Evolutionary conservation across 1,140 invertebrate species (phyloP).

Genomic region (Hylaeus anthracinus): DNA sequence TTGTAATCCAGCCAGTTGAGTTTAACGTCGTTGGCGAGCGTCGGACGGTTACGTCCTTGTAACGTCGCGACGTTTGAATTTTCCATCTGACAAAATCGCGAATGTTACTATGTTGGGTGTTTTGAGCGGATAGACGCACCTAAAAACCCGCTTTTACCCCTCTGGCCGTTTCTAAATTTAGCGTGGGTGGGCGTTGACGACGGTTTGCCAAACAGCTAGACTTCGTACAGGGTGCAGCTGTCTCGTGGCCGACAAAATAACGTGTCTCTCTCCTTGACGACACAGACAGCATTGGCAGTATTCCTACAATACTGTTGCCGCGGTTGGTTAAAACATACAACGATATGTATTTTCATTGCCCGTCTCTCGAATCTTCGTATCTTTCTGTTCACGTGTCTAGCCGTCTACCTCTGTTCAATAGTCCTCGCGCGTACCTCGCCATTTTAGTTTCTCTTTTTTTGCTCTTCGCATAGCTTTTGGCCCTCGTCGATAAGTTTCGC

Average conservation of each 20-base stretch:
- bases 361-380: conserved; percentile 2
- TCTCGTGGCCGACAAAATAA: conserved; percentile 58
- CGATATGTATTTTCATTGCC: conserved; percentile 16
- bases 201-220: conserved; percentile 71
- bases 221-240: conserved; percentile 67
- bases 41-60: background rate
- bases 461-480: conserved; percentile 31
- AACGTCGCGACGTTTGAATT: conserved; percentile 29
- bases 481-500: conserved; percentile 26
- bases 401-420: conserved; percentile 27
- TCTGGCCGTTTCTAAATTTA: conserved; percentile 74
- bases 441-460: conserved; percentile 17
- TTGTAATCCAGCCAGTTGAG: background rate
- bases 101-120: conserved; percentile 22
- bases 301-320: conserved; percentile 8
- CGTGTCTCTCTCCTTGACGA: conserved; percentile 43
- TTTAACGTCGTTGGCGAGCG: background rate
- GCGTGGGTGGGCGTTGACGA: conserved; percentile 73
- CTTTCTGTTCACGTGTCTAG: conserved; percentile 10
- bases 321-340: background rate
- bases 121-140: conserved; percentile 34
- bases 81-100: conserved; percentile 5
- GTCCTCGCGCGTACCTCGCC: conserved; percentile 6
- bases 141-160: conserved; percentile 44
- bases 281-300: conserved; percentile 31